A percentile compares a stretch with the other conserved stretches of the same genome.
phyloP scores from a whole-genome alignment of 2,888 invertebrate species.

The Cremastobaeus sp. region DNA sequence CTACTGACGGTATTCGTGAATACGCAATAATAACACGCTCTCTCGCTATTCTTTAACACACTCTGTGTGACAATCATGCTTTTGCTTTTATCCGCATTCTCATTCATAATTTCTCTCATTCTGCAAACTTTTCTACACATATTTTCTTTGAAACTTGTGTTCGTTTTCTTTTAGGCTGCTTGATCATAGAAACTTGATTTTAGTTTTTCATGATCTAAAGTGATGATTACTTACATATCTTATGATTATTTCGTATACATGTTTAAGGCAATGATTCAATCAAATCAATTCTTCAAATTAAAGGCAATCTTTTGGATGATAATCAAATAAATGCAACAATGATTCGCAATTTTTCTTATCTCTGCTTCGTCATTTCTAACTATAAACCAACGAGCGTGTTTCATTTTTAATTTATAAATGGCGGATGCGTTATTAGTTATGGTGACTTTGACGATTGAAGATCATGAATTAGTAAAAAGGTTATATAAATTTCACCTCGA shows the following conservation, averaged over 20 bases:
- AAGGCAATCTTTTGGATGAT: slow-evolving; percentile 74
- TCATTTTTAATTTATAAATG: too few relatives aligned
- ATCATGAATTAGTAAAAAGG: too few relatives aligned
- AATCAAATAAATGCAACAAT: slow-evolving; percentile 2
- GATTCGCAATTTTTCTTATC: too few relatives aligned
- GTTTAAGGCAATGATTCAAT: slow-evolving; percentile 79
- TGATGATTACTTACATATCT: slow-evolving; percentile 79
- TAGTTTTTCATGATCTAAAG: slow-evolving; percentile 74
- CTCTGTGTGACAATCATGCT: slow-evolving; percentile 60
- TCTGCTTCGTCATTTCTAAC: neutral
- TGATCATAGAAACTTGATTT: slow-evolving; percentile 77
- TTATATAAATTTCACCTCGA: too few relatives aligned
- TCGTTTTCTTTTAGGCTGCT: slow-evolving; percentile 66
- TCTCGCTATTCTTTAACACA: slow-evolving; percentile 61
- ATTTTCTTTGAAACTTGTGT: slow-evolving; percentile 56
- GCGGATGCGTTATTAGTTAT: too few relatives aligned
- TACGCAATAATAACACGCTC: slow-evolving; percentile 76
- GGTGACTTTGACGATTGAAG: too few relatives aligned
- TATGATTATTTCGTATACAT: slow-evolving; percentile 79
- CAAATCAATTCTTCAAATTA: slow-evolving; percentile 78
- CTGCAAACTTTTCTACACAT: slow-evolving; percentile 46
- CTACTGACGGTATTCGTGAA: slow-evolving; percentile 65
- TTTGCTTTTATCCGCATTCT: slow-evolving; percentile 48
- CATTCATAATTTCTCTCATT: slow-evolving; percentile 41
- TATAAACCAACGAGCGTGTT: too few relatives aligned